Evolutionary conservation across 2,888 invertebrate genomes (phyloP), one percentile per base, ranked within the genome.

Genomic region (Machimus atricapillus): DNA sequence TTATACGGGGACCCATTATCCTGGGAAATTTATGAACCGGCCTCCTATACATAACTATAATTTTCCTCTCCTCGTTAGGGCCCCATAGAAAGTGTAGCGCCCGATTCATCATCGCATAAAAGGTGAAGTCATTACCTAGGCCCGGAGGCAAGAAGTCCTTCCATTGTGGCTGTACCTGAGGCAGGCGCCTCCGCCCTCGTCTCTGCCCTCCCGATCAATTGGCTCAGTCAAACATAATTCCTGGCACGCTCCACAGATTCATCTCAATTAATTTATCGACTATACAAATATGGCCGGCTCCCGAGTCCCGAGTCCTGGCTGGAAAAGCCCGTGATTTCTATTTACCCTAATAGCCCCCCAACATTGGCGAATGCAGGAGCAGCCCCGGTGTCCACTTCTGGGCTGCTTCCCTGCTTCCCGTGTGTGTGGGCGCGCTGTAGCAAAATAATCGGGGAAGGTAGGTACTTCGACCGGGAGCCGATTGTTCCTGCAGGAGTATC

Each of bases 191-290:
- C 12, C 43, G 14, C 16, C 16, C 14, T 16, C n/a, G 14, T 14
- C 74, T 2, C 16, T 7, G 16, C 8, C 16, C 31, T 8, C 77
- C n/a, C 79, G 79, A 79, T 79, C 79, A 37, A 79, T 79, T 79
- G 46, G 79, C 43, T 46, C 40, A 79, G 46, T 46, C 79, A 79
- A 37, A 79, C 79, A 46, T 79, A 79, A 79, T 79, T 79, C 79
- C 46, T 79, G 79, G 79, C 79, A 79, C 43, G 79, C 79, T 43
- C 27, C 40, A 79, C 19, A 79, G 79, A 79, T 79, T 46, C 79
- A 79, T 79, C 79, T 79, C 79, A 79, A 79, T 79, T 79, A 79
- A 79, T 79, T 79, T 79, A 79, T 79, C 43, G 79, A 79, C 40
- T 37, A 43, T 79, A 79, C 46, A 46, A 43, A 43, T 79, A 79